Base-by-base conservation (phyloP, 2,113 vertebrate species). In the Mellivora capensis region DNA sequence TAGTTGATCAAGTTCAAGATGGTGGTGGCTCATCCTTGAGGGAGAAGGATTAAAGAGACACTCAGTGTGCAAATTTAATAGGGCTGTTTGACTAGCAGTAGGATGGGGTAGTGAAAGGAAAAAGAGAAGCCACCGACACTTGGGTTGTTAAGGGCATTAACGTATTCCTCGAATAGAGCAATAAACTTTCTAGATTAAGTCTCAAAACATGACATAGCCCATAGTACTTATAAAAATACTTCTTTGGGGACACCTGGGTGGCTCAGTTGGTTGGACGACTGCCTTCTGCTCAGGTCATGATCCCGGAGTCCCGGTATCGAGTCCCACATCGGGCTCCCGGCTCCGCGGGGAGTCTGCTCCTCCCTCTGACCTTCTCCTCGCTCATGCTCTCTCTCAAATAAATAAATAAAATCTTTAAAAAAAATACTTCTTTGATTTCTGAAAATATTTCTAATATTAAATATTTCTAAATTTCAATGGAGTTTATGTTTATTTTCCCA, bases 131-230 rank as follows among this genome's bases (percentile, higher is more conserved):
- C 10, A 10, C 0, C 2, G 21, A 3, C 6, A 18, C 7, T 3
- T 49, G 27, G 21, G 21, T 15, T 31, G 49, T 67, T 89, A 8
- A 27, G 23, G 29, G 31, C 44, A 17, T 31, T 21, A 29, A 14
- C 6, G 0, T 6, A 12, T 61, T 34, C 11, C 10, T 17, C 4
- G 37, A 4, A 59, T 27, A n/a, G n/a, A n/a, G n/a, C n/a, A n/a
- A n/a, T n/a, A n/a, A n/a, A 13, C 49, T 69, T 47, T 61, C 21
- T 29, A 27, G n/a, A 71, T 17, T 39, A 23, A 23, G 6, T 84
- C 84, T 74, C 54, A 71, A 76, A 72, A 42, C 3, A 18, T 2
- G 3, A 44, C 1, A 5, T 12, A 83, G 12, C 17, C 13, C 8
- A 15, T 2, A 27, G 31, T 12, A 10, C 27, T 39, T 67, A 14